Conservation (phyloP, 2,797 vertebrate genomes). For the Lagocephalus sceleratus region DNA sequence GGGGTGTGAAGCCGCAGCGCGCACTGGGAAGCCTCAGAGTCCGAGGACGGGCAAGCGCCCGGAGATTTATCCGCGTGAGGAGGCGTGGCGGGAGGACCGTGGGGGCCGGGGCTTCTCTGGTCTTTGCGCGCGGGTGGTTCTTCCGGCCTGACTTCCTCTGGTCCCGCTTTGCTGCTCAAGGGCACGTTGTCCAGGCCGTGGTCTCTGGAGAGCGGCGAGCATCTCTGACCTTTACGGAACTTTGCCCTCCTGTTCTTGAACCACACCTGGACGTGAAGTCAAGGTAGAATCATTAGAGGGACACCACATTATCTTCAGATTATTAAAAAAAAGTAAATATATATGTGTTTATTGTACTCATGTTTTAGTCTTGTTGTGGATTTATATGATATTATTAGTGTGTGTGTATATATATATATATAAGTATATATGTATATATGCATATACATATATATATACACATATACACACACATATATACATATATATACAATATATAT, state of each 20-base stretch:
- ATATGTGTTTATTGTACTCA: too few relatives aligned
- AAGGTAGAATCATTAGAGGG: background rate
- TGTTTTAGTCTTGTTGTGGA: too few relatives aligned
- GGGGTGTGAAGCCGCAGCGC: slow-evolving; percentile 50
- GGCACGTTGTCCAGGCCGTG: slow-evolving; percentile 37
- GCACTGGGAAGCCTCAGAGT: slow-evolving; percentile 38
- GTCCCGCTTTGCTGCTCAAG: slow-evolving; percentile 26
- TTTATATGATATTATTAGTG: too few relatives aligned
- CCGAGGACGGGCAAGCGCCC: slow-evolving; percentile 29
- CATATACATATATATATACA: too few relatives aligned
- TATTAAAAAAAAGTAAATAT: too few relatives aligned
- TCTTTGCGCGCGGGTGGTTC: slow-evolving; percentile 29
- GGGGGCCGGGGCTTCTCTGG: slow-evolving; percentile 11
- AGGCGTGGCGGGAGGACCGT: slow-evolving; percentile 12
- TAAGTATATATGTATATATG: too few relatives aligned
- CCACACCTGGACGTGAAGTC: slow-evolving; percentile 74
- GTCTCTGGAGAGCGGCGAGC: slow-evolving; percentile 53
- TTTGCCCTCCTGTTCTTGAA: slow-evolving; percentile 87
- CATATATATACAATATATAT: too few relatives aligned
- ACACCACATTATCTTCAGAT: background rate
- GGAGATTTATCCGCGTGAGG: slow-evolving; percentile 29
- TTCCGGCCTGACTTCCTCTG: slow-evolving; percentile 37
- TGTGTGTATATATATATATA: too few relatives aligned
- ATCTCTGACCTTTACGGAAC: slow-evolving; percentile 79
- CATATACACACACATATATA: too few relatives aligned